Base-by-base conservation (phyloP, 1,140 invertebrate species). In the Brachionus angularis region DNA sequence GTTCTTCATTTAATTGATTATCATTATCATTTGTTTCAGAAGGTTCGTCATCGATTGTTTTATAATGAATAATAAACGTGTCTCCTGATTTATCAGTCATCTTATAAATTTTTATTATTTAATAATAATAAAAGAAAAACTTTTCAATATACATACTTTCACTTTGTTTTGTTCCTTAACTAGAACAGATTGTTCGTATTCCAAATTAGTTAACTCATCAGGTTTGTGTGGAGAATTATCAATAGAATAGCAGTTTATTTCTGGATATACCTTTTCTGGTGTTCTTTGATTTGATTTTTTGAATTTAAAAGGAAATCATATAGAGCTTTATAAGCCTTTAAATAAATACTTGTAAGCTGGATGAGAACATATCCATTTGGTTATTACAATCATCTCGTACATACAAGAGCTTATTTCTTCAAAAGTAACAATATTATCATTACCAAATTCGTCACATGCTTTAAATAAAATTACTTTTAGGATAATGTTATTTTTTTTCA, bases 351-450 rank as follows among this genome's bases (percentile, higher is more conserved):
- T 64, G 34, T 44, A 70, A 14, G 33, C 31, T 31, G 47, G 36
- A 50, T 50, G 27, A 5, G 46, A 16, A 53, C 67, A 70, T 27
- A 70, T 36, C 47, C 50, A 53, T 53, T 50, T 50, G n/a, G 67
- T 39, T 1, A 46, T 47, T 29, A 70, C 67, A 21, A 50, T 52
- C 67, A 70, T 70, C 23, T 70, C 67, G 33, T 70, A 70, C 18
- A 34, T 29, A 52, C 67, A 70, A n/a, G 67, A 50, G 10, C 36
- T 44, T 36, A 70, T 70, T 53, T 70, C 67, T 52, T 70, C 67
- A 29, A 70, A 70, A 14, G 5, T 21, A 23, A 52, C n/a, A 18
- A 70, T 70, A 18, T 36, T 50, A 27, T 70, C 67, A 52, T 70
- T 70, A 1, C 67, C 67, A 16, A 23, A 7, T 31, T 70, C 67